phyloP scores from a whole-genome alignment of 1,140 invertebrate species.

The Neotoxoptera formosana region DNA sequence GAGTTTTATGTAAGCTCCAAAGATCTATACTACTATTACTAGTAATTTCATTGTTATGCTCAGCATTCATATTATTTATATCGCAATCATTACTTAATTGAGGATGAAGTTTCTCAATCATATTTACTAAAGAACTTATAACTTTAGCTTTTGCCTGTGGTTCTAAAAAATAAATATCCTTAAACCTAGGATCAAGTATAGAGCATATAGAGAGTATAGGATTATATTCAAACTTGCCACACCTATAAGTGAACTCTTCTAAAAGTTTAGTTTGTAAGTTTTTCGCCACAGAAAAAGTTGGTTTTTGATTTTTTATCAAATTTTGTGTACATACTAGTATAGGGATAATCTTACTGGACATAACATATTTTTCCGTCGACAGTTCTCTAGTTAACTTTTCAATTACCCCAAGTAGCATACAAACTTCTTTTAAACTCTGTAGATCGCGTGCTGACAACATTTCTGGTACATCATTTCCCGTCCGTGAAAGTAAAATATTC shows the following conservation, averaged over 20 bases:
- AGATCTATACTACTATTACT: not conserved
- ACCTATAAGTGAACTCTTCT: slow-evolving; percentile 61
- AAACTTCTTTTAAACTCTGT: slow-evolving; percentile 61
- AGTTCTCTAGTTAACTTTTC: slow-evolving; percentile 64
- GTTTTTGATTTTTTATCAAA: slow-evolving; percentile 59
- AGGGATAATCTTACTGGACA: slow-evolving; percentile 64
- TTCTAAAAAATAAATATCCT: slow-evolving; percentile 60
- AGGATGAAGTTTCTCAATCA: not conserved
- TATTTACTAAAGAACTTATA: not conserved
- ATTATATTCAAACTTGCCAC: slow-evolving; percentile 62
- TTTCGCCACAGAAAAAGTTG: slow-evolving; percentile 48
- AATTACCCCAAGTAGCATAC: slow-evolving; percentile 62
- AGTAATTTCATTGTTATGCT: not conserved
- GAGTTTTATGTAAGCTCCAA: not conserved
- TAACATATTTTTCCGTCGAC: slow-evolving; percentile 64
- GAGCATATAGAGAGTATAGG: slow-evolving; percentile 62
- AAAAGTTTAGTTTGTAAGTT: slow-evolving; percentile 60
- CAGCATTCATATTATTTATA: not conserved
- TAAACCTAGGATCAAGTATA: slow-evolving; percentile 63
- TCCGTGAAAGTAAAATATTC: not conserved
- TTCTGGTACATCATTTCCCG: slow-evolving; percentile 57
- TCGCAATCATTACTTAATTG: not conserved
- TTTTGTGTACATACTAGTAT: slow-evolving; percentile 61
- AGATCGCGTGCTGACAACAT: slow-evolving; percentile 63
- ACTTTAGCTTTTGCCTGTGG: slow-evolving; percentile 39